Evolutionary conservation across 2,888 invertebrate species (phyloP).

Genomic region (Hemicrepidius hirtus): DNA sequence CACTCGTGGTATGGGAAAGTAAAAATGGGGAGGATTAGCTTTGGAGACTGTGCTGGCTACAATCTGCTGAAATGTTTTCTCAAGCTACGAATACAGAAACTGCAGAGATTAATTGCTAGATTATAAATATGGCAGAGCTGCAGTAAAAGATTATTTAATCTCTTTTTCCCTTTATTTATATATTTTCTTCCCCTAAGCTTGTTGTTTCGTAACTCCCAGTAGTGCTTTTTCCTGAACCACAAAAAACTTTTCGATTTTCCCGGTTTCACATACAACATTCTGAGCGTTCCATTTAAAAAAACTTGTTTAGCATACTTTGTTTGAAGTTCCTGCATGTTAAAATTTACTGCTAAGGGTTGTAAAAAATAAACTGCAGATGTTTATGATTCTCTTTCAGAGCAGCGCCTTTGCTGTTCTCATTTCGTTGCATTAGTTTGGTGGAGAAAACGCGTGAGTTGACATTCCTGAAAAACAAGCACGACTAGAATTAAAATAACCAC

Average conservation of each 20-base stretch:
- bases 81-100: too few species aligned
- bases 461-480: slow-evolving; percentile 27
- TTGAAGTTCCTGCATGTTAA: slow-evolving; percentile 1
- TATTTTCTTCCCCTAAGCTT: too few species aligned
- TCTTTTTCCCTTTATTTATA: too few species aligned
- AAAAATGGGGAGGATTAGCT: too few species aligned
- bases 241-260: background rate
- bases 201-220: too few species aligned
- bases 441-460: slow-evolving; percentile 16
- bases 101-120: too few species aligned
- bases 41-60: too few species aligned
- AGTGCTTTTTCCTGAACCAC: too few species aligned
- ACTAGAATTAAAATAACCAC: slow-evolving; percentile 23
- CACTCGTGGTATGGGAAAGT: too few species aligned
- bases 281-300: background rate
- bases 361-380: background rate
- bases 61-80: too few species aligned
- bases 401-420: background rate
- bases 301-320: slow-evolving; percentile 5
- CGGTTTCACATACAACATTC: background rate
- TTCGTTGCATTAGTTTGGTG: background rate
- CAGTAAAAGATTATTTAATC: too few species aligned
- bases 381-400: background rate
- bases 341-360: background rate
- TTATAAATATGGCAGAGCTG: too few species aligned